Conservation (phyloP, 2,797 vertebrate genomes). For the Eurystomus glaucurus region DNA sequence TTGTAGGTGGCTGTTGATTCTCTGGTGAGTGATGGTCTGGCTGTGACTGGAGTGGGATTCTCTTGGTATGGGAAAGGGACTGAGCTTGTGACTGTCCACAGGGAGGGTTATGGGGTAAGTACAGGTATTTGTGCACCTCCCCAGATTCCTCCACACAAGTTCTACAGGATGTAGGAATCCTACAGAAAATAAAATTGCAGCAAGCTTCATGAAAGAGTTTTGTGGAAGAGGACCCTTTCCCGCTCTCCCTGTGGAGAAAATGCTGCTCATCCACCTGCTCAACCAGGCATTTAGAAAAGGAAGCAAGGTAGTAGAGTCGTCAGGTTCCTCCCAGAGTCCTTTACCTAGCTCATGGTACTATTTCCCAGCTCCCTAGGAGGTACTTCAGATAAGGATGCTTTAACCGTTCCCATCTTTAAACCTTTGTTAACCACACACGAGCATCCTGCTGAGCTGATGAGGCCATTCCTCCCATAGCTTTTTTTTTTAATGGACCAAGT, state of each 20-base stretch:
- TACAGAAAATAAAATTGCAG: background rate
- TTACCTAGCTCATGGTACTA: background rate
- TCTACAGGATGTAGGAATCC: background rate
- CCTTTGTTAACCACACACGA: background rate
- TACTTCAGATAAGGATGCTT: background rate
- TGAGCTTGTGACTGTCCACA: background rate
- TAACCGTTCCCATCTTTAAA: background rate
- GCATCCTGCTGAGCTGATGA: background rate
- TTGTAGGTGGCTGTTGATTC: background rate
- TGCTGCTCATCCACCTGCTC: background rate
- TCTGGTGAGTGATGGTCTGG: background rate
- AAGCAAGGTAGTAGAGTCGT: background rate
- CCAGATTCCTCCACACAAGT: background rate
- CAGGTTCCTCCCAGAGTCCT: fast-evolving
- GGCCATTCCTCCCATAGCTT: fast-evolving
- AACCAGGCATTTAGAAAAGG: background rate
- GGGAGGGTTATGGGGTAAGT: background rate
- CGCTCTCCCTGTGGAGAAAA: background rate
- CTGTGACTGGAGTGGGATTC: background rate
- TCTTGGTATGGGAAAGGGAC: background rate
- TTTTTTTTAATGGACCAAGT: background rate
- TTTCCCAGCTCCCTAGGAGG: fast-evolving
- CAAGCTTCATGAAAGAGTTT: background rate
- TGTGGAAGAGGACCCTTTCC: background rate
- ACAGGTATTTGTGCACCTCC: background rate